Conservation (phyloP, 2,888 invertebrate genomes). For the Disparrhopalites patrizii region DNA sequence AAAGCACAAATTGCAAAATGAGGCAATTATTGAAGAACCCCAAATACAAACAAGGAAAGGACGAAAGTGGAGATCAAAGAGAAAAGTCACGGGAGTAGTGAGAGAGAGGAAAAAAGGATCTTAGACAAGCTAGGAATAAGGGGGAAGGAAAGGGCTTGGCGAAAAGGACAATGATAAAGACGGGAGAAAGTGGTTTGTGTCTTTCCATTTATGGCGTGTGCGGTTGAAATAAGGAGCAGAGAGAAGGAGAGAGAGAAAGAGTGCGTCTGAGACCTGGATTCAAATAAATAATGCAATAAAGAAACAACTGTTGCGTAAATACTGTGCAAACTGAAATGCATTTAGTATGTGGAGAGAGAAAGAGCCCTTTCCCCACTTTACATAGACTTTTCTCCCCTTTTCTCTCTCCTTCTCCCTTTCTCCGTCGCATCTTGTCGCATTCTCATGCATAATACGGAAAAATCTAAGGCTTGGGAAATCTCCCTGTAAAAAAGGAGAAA, state of each 20-base stretch:
- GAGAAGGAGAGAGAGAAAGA: not conserved
- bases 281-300: constrained; percentile 38
- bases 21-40: too few relatives aligned
- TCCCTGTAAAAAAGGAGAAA: constrained; percentile 2
- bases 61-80: too few relatives aligned
- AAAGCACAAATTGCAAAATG: too few relatives aligned
- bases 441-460: not conserved
- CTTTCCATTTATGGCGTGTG: not conserved
- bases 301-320: constrained; percentile 36
- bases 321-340: constrained; percentile 29
- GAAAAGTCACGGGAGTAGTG: too few relatives aligned
- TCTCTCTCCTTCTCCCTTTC: not conserved
- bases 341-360: not conserved
- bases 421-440: not conserved
- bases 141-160: too few relatives aligned
- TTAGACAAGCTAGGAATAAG: too few relatives aligned
- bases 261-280: constrained; percentile 14
- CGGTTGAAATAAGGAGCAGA: not conserved
- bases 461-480: not conserved
- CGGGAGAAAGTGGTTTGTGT: not conserved
- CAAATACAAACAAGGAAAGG: too few relatives aligned
- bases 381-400: not conserved
- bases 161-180: not conserved
- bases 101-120: too few relatives aligned
- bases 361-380: not conserved